Evolutionary conservation across 2,888 invertebrate genomes (phyloP), one percentile per base, ranked within the genome.

Genomic region (Acrobasis consociella): DNA sequence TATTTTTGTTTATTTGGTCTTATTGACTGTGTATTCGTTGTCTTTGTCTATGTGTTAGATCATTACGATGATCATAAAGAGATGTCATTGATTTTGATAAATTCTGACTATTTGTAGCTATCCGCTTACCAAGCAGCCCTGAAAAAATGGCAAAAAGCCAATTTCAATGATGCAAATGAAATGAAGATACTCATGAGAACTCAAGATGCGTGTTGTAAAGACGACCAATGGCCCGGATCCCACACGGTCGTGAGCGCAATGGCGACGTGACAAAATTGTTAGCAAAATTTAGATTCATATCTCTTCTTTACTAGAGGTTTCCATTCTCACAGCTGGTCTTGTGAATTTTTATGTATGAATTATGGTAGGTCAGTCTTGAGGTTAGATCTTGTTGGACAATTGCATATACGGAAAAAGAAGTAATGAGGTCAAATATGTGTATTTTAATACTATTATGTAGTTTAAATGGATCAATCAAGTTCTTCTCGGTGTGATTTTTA

Each of bases 241-340:
- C 82, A 82, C 81, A 78, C 70, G 62, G 63, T 78, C 82, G 81
- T 82, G 82, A 80, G 73, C 70, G 66, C 73, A 74, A 75, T 66
- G 66, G 52, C 69, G 75, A 81, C 78, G 79, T 82, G 82, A 82
- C 77, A 78, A 72, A 75, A 75, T 71, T 68, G 64, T 69, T 65
- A 58, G 67, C 68, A 64, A 60, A 69, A 69, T 58, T 66, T 62
- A 74, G 74, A 76, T 75, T 70, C 71, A 62, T 65, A 69, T 68
- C 67, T 64, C 49, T 65, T 60, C 31, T 31, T 31, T 8, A 31
- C 31, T 31, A 31, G 62, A 56, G 51, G 38, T 65, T 63, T 67
- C 68, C 64, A 65, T 69, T 69, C 64, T 65, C 68, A 65, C 59
- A 46, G 52, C 55, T 31, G 13, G 22, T 56, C 46, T 42, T 46